These are phyloP conservation scores for Cosmia pyralina DNA, from an alignment of 2,888 invertebrate species.

Conservation along the genomic window DNA sequence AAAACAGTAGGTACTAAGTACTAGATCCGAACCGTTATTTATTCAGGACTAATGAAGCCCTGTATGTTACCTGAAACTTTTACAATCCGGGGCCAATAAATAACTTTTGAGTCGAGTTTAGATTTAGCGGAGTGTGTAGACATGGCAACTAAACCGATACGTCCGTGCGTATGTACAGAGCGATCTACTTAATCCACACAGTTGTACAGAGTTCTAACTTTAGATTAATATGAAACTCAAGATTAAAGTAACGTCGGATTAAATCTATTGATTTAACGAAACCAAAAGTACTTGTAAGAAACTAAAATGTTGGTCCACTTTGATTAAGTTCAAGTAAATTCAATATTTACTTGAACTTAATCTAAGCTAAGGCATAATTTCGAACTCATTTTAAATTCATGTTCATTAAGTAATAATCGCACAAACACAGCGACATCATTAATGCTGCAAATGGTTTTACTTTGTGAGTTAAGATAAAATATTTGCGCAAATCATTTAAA, in stretches of 20 bases:
- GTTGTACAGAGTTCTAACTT: slow-evolving; percentile 34
- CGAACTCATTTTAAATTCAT: slow-evolving; percentile 32
- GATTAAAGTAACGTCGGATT: slow-evolving; percentile 34
- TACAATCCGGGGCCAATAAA: slow-evolving; percentile 72
- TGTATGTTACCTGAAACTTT: slow-evolving; percentile 72
- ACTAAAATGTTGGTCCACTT: slow-evolving; percentile 34
- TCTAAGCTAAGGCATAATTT: slow-evolving; percentile 32
- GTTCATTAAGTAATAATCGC: slow-evolving; percentile 36
- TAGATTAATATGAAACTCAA: slow-evolving; percentile 53
- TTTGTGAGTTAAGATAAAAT: slow-evolving; percentile 52
- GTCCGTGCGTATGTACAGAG: slow-evolving; percentile 33
- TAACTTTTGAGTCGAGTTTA: slow-evolving; percentile 70
- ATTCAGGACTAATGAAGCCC: slow-evolving; percentile 70
- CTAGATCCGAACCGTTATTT: slow-evolving; percentile 58
- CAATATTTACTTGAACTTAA: too few relatives aligned
- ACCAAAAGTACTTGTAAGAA: slow-evolving; percentile 24
- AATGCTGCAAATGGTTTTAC: slow-evolving; percentile 50
- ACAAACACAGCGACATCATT: slow-evolving; percentile 43
- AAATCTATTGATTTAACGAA: slow-evolving; percentile 37
- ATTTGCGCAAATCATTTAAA: slow-evolving; percentile 63
- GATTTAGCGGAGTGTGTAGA: slow-evolving; percentile 42
- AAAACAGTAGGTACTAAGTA: slow-evolving; percentile 21
- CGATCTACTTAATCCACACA: slow-evolving; percentile 24
- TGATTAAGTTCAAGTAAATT: slow-evolving; percentile 37
- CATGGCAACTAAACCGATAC: slow-evolving; percentile 44